Evolutionary conservation across 2,888 invertebrate genomes (phyloP).

Genomic region (Phrixothrix hirtus): DNA sequence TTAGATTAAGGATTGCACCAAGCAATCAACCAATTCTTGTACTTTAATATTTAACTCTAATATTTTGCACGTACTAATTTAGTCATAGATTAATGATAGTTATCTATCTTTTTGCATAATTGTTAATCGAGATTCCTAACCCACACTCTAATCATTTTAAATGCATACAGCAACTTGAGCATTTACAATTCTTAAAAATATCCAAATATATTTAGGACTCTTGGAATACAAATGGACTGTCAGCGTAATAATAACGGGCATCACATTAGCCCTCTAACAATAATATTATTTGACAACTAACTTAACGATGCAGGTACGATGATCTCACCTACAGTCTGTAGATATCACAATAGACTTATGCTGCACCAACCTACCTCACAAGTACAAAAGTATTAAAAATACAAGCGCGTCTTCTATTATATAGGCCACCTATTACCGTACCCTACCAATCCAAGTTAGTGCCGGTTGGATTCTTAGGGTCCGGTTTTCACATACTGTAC

Average conservation of each 20-base stretch:
- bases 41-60: no score
- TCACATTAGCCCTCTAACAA: slow-evolving; percentile 21
- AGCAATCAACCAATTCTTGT: no score
- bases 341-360: slow-evolving; percentile 31
- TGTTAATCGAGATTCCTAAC: no score
- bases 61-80: no score
- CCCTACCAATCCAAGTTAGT: slow-evolving; percentile 1
- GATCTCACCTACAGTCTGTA: slow-evolving; percentile 31
- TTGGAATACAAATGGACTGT: slow-evolving; percentile 43
- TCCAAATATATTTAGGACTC: slow-evolving; percentile 53
- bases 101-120: no score
- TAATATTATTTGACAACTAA: slow-evolving; percentile 30
- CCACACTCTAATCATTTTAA: no score
- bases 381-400: slow-evolving; percentile 56
- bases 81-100: no score
- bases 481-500: slow-evolving; percentile 15
- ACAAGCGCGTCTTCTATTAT: slow-evolving; percentile 47
- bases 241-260: slow-evolving; percentile 21
- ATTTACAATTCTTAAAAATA: slow-evolving; percentile 55
- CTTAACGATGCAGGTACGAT: slow-evolving; percentile 32
- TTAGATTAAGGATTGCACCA: no score
- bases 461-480: background rate
- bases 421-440: slow-evolving; percentile 43
- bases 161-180: slow-evolving; percentile 45
- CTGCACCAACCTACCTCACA: slow-evolving; percentile 40